Conservation (phyloP, 2,113 vertebrate genomes). For the Centrocercus urophasianus region DNA sequence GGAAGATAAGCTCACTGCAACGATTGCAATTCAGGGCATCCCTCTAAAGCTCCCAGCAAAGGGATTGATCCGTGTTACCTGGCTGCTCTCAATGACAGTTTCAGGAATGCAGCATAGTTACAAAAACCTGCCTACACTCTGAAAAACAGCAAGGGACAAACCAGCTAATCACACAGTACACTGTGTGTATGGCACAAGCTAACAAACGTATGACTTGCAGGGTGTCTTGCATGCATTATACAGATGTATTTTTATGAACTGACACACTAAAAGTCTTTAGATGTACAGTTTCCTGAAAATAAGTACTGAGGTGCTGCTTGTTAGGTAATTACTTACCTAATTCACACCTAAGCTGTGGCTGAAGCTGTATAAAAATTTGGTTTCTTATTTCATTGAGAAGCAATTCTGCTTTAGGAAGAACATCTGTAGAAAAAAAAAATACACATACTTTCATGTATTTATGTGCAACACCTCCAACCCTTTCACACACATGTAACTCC, state of each 20-base stretch:
- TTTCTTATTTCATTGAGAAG: slow-evolving; percentile 83
- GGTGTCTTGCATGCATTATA: neutral
- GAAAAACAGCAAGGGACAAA: neutral
- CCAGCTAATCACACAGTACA: neutral
- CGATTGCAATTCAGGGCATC: neutral
- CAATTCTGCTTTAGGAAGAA: slow-evolving; percentile 77
- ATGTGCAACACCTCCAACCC: neutral
- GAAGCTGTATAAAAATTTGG: slow-evolving; percentile 80
- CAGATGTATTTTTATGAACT: neutral
- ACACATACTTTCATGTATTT: neutral
- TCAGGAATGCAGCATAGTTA: neutral
- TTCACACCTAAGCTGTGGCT: slow-evolving; percentile 83
- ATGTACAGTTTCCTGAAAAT: neutral
- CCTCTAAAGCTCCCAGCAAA: neutral
- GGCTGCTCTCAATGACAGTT: neutral
- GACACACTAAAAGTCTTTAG: neutral
- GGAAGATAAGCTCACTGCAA: neutral
- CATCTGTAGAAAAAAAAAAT: slow-evolving; percentile 52
- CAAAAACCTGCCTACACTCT: neutral
- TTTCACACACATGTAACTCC: neutral
- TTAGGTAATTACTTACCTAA: slow-evolving; percentile 83
- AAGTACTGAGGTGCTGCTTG: neutral
- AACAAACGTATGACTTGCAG: neutral
- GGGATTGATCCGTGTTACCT: neutral
- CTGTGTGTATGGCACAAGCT: neutral